Evolutionary conservation across 1,140 invertebrate species (phyloP), one percentile per base, ranked within the genome.

Genomic region (Ceratosolen solmsi): DNA sequence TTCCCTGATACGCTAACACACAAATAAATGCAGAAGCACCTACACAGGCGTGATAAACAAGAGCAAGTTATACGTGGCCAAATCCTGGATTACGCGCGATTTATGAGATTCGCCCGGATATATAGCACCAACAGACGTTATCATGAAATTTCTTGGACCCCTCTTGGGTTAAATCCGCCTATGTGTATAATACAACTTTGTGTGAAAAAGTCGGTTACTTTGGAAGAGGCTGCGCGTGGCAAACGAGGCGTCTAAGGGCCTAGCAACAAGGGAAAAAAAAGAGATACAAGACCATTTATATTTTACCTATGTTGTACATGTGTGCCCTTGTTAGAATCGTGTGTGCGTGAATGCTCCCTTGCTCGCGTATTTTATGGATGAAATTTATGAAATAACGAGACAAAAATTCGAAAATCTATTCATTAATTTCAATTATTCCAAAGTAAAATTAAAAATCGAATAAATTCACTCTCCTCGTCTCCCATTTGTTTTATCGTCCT

Each of bases 31-130:
- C 27, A 20, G 11, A 33, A 0, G 46, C 13, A 15, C 72, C 20
- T 25, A 13, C 51, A 38, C 51, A 38, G 33, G 33, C 20, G 15
- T 9, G 8, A n/a, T 8, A n/a, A 68, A 33, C 63, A 38, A 68
- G 2, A 38, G 63, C 22, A 38, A n/a, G 22, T n/a, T 38, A 38
- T 30, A 1, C 5, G 36, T 0, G 46, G 30, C 4, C 49, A 54
- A 71, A 79, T 79, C 77, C 33, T 2, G 68, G 68, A 71, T 71
- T 54, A 56, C 36, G 41, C n/a, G 33, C n/a, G 56, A 36, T 54
- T 60, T 79, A 68, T 51, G 49, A n/a, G 41, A 76, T 58, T 46
- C 38, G 36, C 7, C 30, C 20, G 9, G 25, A 68, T 68, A 38
- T n/a, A 38, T n/a, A 0, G 63, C 17, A 38, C 7, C 9, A 13